Base-by-base conservation (phyloP, 2,113 vertebrate genomes). In the Microtus richardsoni region DNA sequence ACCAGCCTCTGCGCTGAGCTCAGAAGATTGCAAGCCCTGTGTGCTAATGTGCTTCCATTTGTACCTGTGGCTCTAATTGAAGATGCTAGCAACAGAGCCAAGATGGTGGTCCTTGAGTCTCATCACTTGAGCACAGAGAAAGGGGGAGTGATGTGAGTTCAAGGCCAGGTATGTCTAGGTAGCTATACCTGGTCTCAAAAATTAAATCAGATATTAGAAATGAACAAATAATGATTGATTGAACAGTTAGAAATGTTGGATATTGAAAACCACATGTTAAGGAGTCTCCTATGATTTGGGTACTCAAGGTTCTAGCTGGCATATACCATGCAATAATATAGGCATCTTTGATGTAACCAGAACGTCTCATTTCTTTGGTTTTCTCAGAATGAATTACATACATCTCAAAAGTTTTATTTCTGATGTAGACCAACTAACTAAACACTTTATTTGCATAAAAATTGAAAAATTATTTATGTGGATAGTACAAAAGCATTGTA, bases 361-460 rank as follows among this genome's bases (percentile, higher is more conserved):
- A 60, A 10, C 64, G 52, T 54, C 49, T 88, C 9, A n/a, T 87
- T 83, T 82, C 5, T n/a, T 90, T 64, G 30, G 33, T 68, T 79
- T 47, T 36, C 36, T 49, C 17, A 52, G 4, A 91, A 24, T 74
- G 36, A 93, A 49, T 89, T 54, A 1, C 30, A 78, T 78, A 52
- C 28, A 78, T 33, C 30, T 78, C 47, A 52, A 52, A 49, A 49
- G 75, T 17, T 78, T 78, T 33, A 9, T 52, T 52, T 30, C 75
- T 52, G 28, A 78, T 28, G 16, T 52, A 74, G 0, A 71, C 41
- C 64, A 39, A 7, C 1, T 47, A 39, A 7, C 1, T 47, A 44
- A 28, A 71, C 21, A 41, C 82, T 92, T 92, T 41, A 82, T 94
- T 75, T 87, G 26, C 17, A 47, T 70, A 44, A 90, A 84, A 75